Evolutionary conservation across 2,888 invertebrate genomes (phyloP).

Genomic region (Mechanitis mazaeus): DNA sequence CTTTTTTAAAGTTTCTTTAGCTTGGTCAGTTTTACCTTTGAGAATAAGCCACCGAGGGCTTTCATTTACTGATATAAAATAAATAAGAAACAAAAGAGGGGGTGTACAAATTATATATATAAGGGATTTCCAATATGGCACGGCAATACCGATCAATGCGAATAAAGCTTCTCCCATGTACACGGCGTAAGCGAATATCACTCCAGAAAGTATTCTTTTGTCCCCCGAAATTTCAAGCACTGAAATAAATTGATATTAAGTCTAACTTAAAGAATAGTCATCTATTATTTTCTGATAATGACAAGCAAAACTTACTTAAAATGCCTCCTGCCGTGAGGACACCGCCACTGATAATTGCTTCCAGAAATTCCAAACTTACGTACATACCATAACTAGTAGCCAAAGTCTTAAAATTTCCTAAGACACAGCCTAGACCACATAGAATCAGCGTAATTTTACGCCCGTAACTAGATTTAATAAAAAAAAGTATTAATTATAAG

Average conservation of each 20-base stretch:
- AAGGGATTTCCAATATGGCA: constrained; percentile 56
- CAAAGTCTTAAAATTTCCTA: constrained; percentile 56
- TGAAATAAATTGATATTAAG: constrained; percentile 32
- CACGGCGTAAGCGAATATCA: constrained; percentile 51
- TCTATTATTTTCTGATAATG: too few species aligned
- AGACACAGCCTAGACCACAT: constrained; percentile 44
- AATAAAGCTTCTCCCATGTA: constrained; percentile 55
- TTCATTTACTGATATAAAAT: too few species aligned
- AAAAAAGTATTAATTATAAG: neutral
- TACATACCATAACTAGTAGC: constrained; percentile 50
- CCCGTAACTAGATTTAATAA: constrained; percentile 46
- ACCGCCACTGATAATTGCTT: constrained; percentile 52
- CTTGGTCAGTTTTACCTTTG: too few species aligned
- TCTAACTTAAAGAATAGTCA: too few species aligned
- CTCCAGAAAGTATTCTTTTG: constrained; percentile 51
- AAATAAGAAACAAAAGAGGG: constrained; percentile 33
- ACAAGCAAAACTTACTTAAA: constrained; percentile 42
- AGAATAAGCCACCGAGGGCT: too few species aligned
- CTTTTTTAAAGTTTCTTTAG: too few species aligned
- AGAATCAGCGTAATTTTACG: constrained; percentile 54
- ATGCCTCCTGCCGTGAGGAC: constrained; percentile 49
- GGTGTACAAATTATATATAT: constrained; percentile 54
- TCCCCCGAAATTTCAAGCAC: constrained; percentile 58
- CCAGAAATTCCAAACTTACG: constrained; percentile 50
- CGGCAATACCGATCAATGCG: constrained; percentile 52